Conservation (phyloP, 2,113 vertebrate genomes). For the Nibea albiflora region DNA sequence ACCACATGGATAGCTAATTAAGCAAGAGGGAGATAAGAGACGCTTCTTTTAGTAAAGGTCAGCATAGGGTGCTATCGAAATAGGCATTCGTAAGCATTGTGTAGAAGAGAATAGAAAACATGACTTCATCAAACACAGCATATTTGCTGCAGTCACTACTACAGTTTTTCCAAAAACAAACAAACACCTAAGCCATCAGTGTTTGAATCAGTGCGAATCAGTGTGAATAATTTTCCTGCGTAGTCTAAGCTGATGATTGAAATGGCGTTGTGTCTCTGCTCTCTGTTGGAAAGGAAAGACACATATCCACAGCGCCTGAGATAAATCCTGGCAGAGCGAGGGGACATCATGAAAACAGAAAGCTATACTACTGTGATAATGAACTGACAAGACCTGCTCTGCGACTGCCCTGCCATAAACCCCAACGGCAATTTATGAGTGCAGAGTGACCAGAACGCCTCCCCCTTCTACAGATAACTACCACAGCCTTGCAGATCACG, state of each 20-base stretch:
- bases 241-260: conserved; percentile 26
- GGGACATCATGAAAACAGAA: conserved; percentile 75
- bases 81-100: not conserved
- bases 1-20: conserved; percentile 68
- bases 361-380: conserved; percentile 80
- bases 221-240: conserved; percentile 30
- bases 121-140: not conserved
- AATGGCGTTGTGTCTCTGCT: conserved; percentile 23
- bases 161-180: not conserved
- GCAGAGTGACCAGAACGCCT: conserved; percentile 69
- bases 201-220: conserved; percentile 19
- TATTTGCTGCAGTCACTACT: not conserved
- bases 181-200: not conserved
- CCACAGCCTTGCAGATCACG: conserved; percentile 35
- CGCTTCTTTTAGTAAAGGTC: conserved; percentile 50
- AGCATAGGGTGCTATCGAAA: conserved; percentile 30
- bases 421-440: conserved; percentile 74
- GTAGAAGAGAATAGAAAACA: conserved; percentile 5
- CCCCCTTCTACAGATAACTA: conserved; percentile 48
- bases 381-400: conserved; percentile 77
- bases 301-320: conserved; percentile 34
- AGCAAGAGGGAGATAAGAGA: conserved; percentile 61
- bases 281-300: conserved; percentile 38
- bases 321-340: conserved; percentile 66
- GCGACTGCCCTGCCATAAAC: conserved; percentile 73